Conservation (phyloP, 2,888 invertebrate species). For the Tipula lateralis region DNA sequence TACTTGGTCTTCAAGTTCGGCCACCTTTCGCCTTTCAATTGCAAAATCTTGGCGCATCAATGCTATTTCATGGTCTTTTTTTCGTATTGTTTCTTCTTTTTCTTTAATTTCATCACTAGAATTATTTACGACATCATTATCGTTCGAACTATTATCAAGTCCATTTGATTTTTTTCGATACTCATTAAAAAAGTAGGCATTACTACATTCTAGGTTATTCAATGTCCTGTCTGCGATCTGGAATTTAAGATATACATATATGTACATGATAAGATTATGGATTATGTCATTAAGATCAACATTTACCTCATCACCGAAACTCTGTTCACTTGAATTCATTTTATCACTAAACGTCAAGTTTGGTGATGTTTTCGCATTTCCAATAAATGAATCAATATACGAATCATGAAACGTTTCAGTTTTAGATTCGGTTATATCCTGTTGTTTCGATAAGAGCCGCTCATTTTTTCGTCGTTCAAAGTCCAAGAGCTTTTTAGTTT, state of each 20-base stretch:
- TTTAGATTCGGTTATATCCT: neutral
- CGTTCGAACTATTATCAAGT: constrained; percentile 30
- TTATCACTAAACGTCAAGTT: neutral
- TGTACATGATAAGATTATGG: too few relatives aligned
- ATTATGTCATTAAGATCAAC: neutral
- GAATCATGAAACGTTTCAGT: neutral
- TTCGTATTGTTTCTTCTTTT: neutral
- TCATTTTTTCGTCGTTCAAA: constrained; percentile 57
- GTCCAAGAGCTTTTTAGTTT: constrained; percentile 60
- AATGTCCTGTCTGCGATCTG: neutral
- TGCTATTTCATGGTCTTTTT: neutral
- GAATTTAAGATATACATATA: too few relatives aligned
- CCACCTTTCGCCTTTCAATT: constrained; percentile 66
- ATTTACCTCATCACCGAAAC: neutral
- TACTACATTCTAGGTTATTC: neutral
- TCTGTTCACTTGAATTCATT: neutral
- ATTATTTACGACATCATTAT: constrained; percentile 31
- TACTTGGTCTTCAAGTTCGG: constrained; percentile 73
- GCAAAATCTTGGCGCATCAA: constrained; percentile 45
- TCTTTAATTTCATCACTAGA: constrained; percentile 31
- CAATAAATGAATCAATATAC: neutral
- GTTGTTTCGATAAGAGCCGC: constrained; percentile 41
- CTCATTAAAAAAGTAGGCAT: neutral
- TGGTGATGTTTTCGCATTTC: neutral
- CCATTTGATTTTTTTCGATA: neutral